Evolutionary conservation across 2,888 invertebrate species (phyloP).

Genomic region (Lepidochrysops patricia): DNA sequence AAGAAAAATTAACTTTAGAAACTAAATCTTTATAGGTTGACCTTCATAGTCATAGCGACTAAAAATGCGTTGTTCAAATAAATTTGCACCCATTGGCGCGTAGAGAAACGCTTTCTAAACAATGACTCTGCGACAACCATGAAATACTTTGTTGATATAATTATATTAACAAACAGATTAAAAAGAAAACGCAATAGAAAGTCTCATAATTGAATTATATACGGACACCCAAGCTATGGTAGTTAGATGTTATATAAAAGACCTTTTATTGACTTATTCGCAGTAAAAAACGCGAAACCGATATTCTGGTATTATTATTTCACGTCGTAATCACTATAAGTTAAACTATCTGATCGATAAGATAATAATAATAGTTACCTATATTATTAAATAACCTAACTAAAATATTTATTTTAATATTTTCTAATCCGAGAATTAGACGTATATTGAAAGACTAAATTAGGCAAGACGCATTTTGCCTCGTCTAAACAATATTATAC

Average conservation of each 20-base stretch:
- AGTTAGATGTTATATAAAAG: neutral
- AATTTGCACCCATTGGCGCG: constrained; percentile 18
- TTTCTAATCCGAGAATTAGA: no score
- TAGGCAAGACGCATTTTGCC: no score
- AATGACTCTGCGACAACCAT: neutral
- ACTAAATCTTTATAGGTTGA: no score
- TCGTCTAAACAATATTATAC: no score
- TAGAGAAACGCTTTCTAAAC: constrained; percentile 21
- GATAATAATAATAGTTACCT: no score
- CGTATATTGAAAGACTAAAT: no score
- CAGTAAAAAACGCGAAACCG: neutral
- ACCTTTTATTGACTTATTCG: neutral
- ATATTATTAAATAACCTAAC: no score
- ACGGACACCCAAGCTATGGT: neutral
- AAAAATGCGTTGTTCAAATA: constrained; percentile 1
- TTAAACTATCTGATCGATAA: no score
- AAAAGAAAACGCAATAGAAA: constrained; percentile 9
- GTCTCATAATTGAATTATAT: neutral
- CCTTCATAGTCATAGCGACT: neutral
- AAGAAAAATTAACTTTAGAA: no score
- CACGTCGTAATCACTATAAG: no score
- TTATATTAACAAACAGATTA: neutral
- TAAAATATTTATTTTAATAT: no score
- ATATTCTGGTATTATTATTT: no score
- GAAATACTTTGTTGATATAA: constrained; percentile 1